A percentile compares a stretch with the other conserved stretches of the same genome.
Evolutionary conservation across 2,113 vertebrate species (phyloP).

Genomic region (Dryoscopus gambensis): DNA sequence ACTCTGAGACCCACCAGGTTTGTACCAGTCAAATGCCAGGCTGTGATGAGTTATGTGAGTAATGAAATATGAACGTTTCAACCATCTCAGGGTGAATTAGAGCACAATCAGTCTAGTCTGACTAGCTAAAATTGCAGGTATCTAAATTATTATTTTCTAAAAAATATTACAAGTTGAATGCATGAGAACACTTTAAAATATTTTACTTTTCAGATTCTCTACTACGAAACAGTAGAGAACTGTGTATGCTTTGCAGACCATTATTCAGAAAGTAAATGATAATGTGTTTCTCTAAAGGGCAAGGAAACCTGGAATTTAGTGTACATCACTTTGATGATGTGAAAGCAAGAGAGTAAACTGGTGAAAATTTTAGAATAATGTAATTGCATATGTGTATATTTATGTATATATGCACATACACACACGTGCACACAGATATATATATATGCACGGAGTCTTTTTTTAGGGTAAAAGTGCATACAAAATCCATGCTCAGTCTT

Average conservation of each 20-base stretch:
- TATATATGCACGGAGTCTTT: background rate
- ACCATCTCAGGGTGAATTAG: background rate
- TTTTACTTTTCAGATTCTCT: background rate
- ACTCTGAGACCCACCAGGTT: background rate
- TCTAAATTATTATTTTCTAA: background rate
- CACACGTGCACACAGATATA: accelerated
- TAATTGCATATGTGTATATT: background rate
- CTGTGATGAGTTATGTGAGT: accelerated
- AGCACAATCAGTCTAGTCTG: background rate
- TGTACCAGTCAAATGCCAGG: accelerated
- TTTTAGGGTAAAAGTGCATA: background rate
- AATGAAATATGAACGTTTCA: background rate
- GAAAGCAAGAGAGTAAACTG: background rate
- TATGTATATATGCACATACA: background rate
- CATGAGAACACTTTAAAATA: background rate
- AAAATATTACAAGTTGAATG: background rate
- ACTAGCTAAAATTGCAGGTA: background rate
- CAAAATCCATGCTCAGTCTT: background rate
- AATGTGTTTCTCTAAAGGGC: background rate
- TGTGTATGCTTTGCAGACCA: background rate
- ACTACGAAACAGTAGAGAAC: background rate
- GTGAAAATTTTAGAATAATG: background rate
- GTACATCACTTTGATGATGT: background rate
- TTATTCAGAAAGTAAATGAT: background rate
- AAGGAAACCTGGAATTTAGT: conserved; percentile 4